A percentile compares a stretch with the other conserved stretches of the same genome.
Conservation (phyloP, 1,140 invertebrate genomes). For the Dendroctonus ponderosae region DNA sequence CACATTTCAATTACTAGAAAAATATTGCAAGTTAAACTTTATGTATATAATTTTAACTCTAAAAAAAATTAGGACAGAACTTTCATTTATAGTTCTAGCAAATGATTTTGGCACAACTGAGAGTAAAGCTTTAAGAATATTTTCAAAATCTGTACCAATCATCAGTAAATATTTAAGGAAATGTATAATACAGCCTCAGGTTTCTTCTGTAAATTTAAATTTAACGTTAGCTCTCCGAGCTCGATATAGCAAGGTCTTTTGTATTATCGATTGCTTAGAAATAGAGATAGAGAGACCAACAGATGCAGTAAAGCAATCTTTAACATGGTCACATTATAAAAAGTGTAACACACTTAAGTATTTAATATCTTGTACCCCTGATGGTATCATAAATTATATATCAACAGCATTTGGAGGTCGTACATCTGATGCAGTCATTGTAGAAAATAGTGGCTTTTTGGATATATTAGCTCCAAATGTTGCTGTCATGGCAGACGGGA, state of each 20-base stretch:
- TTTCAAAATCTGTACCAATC: conserved; percentile 28
- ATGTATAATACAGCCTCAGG: conserved; percentile 5
- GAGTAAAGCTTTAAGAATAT: conserved; percentile 22
- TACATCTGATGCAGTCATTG: conserved; percentile 40
- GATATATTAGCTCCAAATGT: conserved; percentile 36
- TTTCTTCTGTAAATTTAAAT: conserved; percentile 25
- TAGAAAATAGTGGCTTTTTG: conserved; percentile 45
- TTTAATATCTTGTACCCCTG: conserved; percentile 47
- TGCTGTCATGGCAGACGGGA: conserved; percentile 48
- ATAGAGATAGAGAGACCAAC: conserved; percentile 46
- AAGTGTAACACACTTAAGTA: conserved; percentile 51
- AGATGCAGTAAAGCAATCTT: conserved; percentile 32
- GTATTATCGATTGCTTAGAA: conserved; percentile 47
- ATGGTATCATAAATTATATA: conserved; percentile 49
- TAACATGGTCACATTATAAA: conserved; percentile 49
- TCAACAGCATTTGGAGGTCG: conserved; percentile 47
- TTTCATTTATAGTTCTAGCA: conserved; percentile 17
- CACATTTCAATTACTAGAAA: conserved; percentile 15
- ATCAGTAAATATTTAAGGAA: conserved; percentile 21
- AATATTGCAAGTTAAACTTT: conserved; percentile 16
- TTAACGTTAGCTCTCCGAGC: conserved; percentile 36
- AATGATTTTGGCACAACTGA: conserved; percentile 27
- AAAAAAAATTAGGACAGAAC: conserved; percentile 25
- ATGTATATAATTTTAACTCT: conserved; percentile 30
- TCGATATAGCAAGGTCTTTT: conserved; percentile 32